Percentiles rank a stretch among this genome's conserved stretches.
These are phyloP conservation scores for Microctonus brassicae DNA, from an alignment of 2,888 invertebrate species.

Conservation along the genomic window DNA sequence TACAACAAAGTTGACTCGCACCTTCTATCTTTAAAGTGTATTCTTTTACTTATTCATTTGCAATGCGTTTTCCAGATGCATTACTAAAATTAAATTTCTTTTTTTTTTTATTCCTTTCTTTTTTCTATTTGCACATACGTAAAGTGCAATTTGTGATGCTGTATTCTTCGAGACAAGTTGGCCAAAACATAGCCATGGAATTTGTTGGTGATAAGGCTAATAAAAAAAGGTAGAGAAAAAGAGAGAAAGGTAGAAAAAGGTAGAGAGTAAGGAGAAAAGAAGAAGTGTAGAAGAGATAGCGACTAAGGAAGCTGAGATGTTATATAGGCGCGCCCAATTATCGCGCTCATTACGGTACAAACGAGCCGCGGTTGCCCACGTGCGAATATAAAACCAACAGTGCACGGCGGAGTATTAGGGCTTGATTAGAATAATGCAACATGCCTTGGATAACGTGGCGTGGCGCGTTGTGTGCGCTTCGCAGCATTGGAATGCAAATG, in stretches of 20 bases:
- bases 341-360: conserved; percentile 60
- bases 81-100: neutral
- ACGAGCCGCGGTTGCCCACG: conserved; percentile 57
- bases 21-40: neutral
- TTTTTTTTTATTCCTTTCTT: neutral
- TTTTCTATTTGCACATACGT: neutral
- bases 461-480: conserved; percentile 35
- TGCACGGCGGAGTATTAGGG: conserved; percentile 50
- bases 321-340: conserved; percentile 52
- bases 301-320: conserved; percentile 15
- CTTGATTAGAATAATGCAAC: conserved; percentile 65
- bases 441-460: conserved; percentile 57
- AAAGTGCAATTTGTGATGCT: too few species aligned
- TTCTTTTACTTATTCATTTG: conserved; percentile 1
- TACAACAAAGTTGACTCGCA: conserved; percentile 10
- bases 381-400: conserved; percentile 56
- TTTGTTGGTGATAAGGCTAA: neutral
- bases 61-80: neutral
- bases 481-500: conserved; percentile 58
- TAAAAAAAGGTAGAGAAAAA: neutral
- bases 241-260: neutral
- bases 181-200: neutral
- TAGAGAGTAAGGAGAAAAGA: neutral
- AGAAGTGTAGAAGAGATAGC: neutral
- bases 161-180: neutral